Evolutionary conservation across 2,888 invertebrate genomes (phyloP), one percentile per base, ranked within the genome.

Genomic region (Acheta domesticus): DNA sequence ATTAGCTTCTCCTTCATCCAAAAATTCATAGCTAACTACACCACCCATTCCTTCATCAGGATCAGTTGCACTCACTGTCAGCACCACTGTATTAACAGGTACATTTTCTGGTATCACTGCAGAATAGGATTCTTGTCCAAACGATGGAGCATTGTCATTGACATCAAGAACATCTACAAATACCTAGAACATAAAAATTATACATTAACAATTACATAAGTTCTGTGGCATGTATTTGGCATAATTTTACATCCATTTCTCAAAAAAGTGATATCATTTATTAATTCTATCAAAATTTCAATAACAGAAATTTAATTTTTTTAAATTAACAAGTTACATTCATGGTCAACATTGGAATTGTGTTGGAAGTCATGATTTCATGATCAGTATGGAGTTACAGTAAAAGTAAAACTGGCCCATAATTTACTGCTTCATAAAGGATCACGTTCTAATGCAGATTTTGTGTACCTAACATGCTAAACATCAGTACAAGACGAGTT

Each of bases 21-120:
- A 88, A 75, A 95, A 89, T 79, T 93, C 92, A 84, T 93, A 95
- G 80, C 89, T 89, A n/a, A 93, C 89, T 83, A 90, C 90, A 5
- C 93, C 93, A 0, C 93, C 93, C 0, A 90, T 87, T 0, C 93
- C 93, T 85, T 93, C 93, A 84, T 96, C 96, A 0, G 92, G 91
- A 86, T 96, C 96, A 0, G 87, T 90, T 0, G 96, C 95, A 5
- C 90, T 89, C 1, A 94, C 88, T 79, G 92, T 92, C 1, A 92
- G 87, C 1, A 94, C 92, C 79, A 90, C 90, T 21, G 91, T 90
- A 75, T 92, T 92, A 1, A 90, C 85, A 0, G 89, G 89, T 0
- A 92, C 93, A 84, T 93, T 94, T 86, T 94, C 94, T 0, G 94
- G 92, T 49, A 94, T 92, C 0, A 95, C 93, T 11, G 93, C 92